Evolutionary conservation across 2,888 invertebrate genomes (phyloP).

Genomic region (Apotomis capreana): DNA sequence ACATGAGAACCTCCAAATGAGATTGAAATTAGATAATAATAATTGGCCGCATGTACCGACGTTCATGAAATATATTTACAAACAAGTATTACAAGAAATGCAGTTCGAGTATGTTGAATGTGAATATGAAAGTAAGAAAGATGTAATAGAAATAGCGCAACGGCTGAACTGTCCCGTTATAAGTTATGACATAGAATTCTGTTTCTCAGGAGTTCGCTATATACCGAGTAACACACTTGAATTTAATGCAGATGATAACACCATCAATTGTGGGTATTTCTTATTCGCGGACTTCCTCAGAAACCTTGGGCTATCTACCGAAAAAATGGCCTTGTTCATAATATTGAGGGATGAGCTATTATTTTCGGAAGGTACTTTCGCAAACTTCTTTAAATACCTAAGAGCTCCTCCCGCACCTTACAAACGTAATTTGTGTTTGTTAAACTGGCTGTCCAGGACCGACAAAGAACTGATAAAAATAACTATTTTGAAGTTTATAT

Average conservation of each 20-base stretch:
- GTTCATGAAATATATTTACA: conserved; percentile 28
- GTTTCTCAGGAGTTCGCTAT: conserved; percentile 33
- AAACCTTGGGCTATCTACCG: conserved; percentile 12
- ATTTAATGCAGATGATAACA: conserved; percentile 14
- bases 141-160: conserved; percentile 31
- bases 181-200: conserved; percentile 33
- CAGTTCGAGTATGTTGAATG: conserved; percentile 17
- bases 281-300: conserved; percentile 18
- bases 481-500: not conserved
- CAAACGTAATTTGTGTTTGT: conserved; percentile 3
- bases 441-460: not conserved
- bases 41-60: conserved; percentile 1
- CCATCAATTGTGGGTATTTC: conserved; percentile 28
- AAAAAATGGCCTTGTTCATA: conserved; percentile 32
- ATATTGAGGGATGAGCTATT: conserved; percentile 22
- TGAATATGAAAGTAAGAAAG: conserved; percentile 35
- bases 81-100: conserved; percentile 32
- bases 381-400: conserved; percentile 42
- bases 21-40: not conserved
- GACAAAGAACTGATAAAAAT: not conserved
- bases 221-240: conserved; percentile 15
- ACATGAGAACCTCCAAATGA: conserved; percentile 14
- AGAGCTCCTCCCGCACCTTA: not conserved
- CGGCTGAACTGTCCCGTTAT: conserved; percentile 33
- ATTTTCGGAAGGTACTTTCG: conserved; percentile 19